These are phyloP conservation scores for Alloplasta piceator DNA, from an alignment of 2,888 invertebrate species.

Conservation along the genomic window DNA sequence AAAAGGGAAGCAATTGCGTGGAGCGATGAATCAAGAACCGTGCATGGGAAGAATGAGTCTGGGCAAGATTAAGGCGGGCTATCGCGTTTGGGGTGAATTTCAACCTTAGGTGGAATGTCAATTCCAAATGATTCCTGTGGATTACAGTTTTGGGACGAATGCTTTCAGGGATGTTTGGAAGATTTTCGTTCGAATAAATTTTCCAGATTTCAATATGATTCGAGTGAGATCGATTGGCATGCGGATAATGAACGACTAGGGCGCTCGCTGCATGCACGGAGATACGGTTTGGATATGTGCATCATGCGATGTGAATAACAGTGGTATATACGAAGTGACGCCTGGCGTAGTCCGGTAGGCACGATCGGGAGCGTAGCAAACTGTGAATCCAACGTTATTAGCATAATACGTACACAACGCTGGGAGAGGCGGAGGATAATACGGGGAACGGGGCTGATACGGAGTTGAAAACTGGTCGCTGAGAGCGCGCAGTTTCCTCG, in stretches of 20 bases:
- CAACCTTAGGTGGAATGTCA: no score
- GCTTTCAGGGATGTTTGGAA: no score
- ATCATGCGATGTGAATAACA: conserved; percentile 38
- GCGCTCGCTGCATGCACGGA: conserved; percentile 7
- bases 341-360: conserved; percentile 42
- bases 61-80: no score
- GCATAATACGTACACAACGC: conserved; percentile 68
- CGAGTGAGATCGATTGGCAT: conserved; percentile 48
- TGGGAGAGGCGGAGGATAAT: conserved; percentile 22
- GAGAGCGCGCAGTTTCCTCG: conserved; percentile 48
- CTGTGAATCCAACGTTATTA: conserved; percentile 71
- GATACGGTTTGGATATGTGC: neutral
- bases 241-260: conserved; percentile 59
- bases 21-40: no score
- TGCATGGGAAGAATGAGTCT: no score
- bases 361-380: conserved; percentile 66
- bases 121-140: no score
- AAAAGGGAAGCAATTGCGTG: no score
- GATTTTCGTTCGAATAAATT: neutral
- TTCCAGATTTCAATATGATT: conserved; percentile 32
- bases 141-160: no score
- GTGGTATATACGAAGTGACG: conserved; percentile 30
- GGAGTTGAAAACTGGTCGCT: conserved; percentile 44
- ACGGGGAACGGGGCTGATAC: conserved; percentile 32
- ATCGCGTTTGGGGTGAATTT: no score